phyloP scores from a whole-genome alignment of 2,797 vertebrate species.

The Platalea minor region DNA sequence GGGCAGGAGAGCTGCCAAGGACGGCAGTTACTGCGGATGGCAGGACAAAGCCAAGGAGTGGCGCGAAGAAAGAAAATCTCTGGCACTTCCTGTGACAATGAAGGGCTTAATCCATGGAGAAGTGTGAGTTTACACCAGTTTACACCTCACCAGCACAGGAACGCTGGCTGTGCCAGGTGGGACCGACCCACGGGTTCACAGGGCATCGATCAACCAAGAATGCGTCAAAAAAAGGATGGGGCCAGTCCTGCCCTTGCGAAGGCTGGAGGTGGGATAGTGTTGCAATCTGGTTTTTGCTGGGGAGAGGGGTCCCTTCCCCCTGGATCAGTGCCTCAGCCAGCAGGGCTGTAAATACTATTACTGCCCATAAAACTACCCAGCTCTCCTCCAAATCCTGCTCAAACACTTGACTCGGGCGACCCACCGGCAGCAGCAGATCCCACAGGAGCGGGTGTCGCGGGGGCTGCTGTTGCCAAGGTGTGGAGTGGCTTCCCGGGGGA shows the following conservation, averaged over 20 bases:
- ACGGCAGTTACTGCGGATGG: background rate
- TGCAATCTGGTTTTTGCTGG: background rate
- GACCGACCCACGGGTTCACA: accelerated
- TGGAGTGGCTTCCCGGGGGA: background rate
- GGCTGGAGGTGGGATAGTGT: accelerated
- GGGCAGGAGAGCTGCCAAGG: background rate
- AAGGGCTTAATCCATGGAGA: background rate
- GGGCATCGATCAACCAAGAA: background rate
- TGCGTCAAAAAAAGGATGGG: background rate
- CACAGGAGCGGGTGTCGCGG: accelerated
- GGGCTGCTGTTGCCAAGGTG: background rate
- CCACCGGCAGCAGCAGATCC: background rate
- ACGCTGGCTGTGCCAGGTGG: background rate
- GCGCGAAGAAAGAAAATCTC: background rate
- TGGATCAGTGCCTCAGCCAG: background rate
- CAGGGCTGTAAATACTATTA: conserved; percentile 1
- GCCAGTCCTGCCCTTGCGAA: background rate
- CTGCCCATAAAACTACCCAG: conserved; percentile 14
- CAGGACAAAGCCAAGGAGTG: background rate
- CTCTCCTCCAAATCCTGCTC: background rate
- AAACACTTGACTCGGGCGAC: background rate
- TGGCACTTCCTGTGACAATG: background rate
- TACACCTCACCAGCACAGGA: background rate
- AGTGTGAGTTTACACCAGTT: background rate
- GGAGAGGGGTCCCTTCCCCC: background rate